Percentiles rank a stretch among this genome's conserved stretches.
Conservation (phyloP, 1,140 invertebrate genomes). For the Nebria ingens region DNA sequence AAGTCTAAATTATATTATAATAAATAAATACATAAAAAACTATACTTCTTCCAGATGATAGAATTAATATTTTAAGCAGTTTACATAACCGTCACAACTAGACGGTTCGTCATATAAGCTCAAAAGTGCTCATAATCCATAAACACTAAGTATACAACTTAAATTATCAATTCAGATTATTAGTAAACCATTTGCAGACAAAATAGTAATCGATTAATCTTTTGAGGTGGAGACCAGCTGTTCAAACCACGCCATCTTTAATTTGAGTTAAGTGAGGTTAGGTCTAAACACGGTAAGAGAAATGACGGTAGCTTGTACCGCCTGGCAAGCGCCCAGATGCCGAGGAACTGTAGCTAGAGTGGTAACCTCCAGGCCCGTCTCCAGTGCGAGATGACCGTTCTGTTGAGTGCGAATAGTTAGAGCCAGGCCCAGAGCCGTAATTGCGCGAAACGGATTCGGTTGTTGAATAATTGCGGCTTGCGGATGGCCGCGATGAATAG, state of each 20-base stretch:
- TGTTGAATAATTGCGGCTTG: constrained; percentile 48
- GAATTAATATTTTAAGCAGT: neutral
- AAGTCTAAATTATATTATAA: neutral
- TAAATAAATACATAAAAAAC: neutral
- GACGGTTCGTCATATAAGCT: too few relatives aligned
- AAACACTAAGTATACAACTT: too few relatives aligned
- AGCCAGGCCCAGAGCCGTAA: constrained; percentile 51
- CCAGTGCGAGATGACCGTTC: constrained; percentile 56
- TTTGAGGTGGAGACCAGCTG: too few relatives aligned
- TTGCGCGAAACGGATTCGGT: constrained; percentile 53
- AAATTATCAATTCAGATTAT: too few relatives aligned
- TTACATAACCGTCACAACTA: too few relatives aligned
- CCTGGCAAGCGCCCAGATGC: constrained; percentile 65
- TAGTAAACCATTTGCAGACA: too few relatives aligned
- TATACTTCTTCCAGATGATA: neutral
- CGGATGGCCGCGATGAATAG: constrained; percentile 42
- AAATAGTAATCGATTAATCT: too few relatives aligned
- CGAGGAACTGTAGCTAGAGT: constrained; percentile 61
- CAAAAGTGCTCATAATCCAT: too few relatives aligned
- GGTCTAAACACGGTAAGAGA: constrained; percentile 71
- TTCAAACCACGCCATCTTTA: too few relatives aligned
- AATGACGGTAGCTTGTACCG: constrained; percentile 71
- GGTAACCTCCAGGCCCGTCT: constrained; percentile 67
- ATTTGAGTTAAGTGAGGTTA: constrained; percentile 5
- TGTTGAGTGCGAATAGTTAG: constrained; percentile 56